phyloP scores from a whole-genome alignment of 2,797 vertebrate genomes.

The Babyrousa celebensis region DNA sequence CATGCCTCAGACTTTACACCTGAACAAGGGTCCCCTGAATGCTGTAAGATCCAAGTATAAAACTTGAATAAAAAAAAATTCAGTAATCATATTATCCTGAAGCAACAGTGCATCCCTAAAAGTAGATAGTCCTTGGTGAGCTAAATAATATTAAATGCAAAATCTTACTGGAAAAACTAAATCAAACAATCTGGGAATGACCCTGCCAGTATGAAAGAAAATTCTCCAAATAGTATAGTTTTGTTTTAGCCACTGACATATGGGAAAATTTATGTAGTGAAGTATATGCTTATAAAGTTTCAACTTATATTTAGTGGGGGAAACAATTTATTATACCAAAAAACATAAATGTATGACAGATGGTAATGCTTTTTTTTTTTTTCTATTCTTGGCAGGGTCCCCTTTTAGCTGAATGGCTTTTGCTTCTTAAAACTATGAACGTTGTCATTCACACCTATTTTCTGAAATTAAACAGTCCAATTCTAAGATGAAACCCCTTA shows the following conservation, averaged over 20 bases:
- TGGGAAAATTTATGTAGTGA: conserved; percentile 87
- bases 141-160: conserved; percentile 57
- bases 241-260: conserved; percentile 82
- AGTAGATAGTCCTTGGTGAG: conserved; percentile 47
- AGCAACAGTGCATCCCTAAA: conserved; percentile 45
- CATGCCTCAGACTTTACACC: background rate
- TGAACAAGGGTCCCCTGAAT: background rate
- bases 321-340: conserved; percentile 88
- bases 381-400: conserved; percentile 74
- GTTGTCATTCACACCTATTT: conserved; percentile 85
- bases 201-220: conserved; percentile 71
- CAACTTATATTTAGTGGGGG: conserved; percentile 86
- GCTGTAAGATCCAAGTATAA: background rate
- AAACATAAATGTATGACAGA: conserved; percentile 85
- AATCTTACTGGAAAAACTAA: conserved; percentile 64
- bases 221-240: conserved; percentile 76
- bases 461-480: conserved; percentile 84
- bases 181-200: conserved; percentile 59
- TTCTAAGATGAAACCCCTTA: conserved; percentile 76
- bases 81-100: background rate
- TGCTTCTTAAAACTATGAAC: conserved; percentile 79
- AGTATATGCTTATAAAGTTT: conserved; percentile 87
- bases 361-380: conserved; percentile 75
- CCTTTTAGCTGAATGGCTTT: conserved; percentile 67
- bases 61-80: background rate